phyloP scores from a whole-genome alignment of 2,797 vertebrate species.

The Pelobates cultripes region DNA sequence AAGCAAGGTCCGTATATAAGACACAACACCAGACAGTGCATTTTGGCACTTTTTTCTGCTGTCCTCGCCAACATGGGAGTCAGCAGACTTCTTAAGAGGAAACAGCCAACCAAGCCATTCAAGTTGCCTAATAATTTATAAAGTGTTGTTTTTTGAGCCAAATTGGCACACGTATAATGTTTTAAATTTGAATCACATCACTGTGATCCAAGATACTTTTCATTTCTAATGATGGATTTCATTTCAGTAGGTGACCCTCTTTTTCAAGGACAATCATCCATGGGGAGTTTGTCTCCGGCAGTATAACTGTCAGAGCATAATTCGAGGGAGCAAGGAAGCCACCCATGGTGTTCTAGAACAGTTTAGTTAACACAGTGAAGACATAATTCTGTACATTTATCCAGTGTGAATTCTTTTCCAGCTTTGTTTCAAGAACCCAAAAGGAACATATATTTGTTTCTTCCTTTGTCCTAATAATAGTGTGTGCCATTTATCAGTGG shows the following conservation, averaged over 20 bases:
- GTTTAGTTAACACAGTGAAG: neutral
- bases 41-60: neutral
- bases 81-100: neutral
- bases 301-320: constrained; percentile 8
- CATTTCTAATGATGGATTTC: neutral
- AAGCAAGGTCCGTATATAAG: neutral
- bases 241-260: neutral
- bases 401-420: neutral
- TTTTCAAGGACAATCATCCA: neutral
- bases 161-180: neutral
- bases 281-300: constrained; percentile 4
- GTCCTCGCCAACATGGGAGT: neutral
- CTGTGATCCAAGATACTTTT: neutral
- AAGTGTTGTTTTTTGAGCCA: neutral
- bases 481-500: constrained; percentile 10
- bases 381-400: neutral
- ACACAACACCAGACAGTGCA: neutral
- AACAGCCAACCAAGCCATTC: neutral
- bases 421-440: neutral
- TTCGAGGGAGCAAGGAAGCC: neutral
- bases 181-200: neutral
- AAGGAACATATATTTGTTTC: constrained; percentile 4
- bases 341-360: neutral
- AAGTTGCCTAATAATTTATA: neutral
- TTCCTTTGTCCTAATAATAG: constrained; percentile 12